Base-by-base conservation (phyloP, 2,113 vertebrate genomes). In the Bujurquina vittata region DNA sequence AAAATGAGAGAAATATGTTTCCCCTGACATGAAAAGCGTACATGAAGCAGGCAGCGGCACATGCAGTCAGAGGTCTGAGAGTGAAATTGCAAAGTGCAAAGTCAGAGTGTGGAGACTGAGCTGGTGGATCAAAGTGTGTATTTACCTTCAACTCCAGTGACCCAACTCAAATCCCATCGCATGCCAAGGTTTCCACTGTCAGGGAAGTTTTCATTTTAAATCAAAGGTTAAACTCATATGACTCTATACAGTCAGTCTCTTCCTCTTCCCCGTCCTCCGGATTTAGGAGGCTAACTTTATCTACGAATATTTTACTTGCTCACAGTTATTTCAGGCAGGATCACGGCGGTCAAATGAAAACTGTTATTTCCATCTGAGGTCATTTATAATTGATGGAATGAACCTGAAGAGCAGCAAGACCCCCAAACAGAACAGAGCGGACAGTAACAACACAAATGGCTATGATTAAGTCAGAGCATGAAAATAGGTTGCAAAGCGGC, bases 121-220 rank as follows among this genome's bases (percentile, higher is more conserved):
- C 77, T 10, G 29, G 2, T 18, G 89, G 88, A 93, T 91, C 92
- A 93, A 91, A 91, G 92, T 76, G 79, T 83, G 83, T 91, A 86
- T 91, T 90, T 91, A 90, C 87, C 81, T 89, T 85, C 72, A 87
- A 67, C 87, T 93, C 76, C 74, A 58, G 43, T 65, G 90, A 89
- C 86, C 84, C 5, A 63, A 73, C 77, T 91, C 40, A 81, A 83
- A 81, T 78, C 85, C 62, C 63, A 67, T 35, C 55, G 4, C 40
- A 80, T 17, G 54, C 54, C 29, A 14, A 52, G 40, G 73, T 82
- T 78, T 77, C 80, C 73, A 58, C 75, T 33, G 77, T 85, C 65
- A 20, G 75, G 29, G 58, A 63, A 82, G 40, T 87, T 87, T 72
- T 80, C 75, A 62, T 57, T 87, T 84, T 31, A 80, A 84, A 86